phyloP scores from a whole-genome alignment of 2,797 vertebrate genomes.

The Poliocrania exsul region DNA sequence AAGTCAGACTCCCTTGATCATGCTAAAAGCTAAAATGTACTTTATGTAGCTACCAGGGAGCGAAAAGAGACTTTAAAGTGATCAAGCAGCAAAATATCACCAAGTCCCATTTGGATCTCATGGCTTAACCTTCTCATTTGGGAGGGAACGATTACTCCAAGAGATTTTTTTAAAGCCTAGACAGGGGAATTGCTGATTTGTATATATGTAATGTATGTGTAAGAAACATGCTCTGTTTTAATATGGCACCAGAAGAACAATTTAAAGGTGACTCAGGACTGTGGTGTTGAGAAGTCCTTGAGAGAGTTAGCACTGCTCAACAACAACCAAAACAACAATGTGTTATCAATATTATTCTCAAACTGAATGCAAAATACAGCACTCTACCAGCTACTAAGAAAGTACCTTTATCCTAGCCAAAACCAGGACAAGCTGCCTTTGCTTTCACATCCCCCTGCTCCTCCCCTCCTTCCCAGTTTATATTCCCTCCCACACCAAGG shows the following conservation, averaged over 20 bases:
- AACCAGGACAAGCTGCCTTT: background rate
- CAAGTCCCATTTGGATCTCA: background rate
- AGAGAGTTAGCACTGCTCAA: background rate
- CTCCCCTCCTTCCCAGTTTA: background rate
- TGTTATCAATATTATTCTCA: background rate
- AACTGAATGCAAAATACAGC: background rate
- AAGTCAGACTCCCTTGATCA: constrained; percentile 4
- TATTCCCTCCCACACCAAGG: background rate
- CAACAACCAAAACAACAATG: background rate
- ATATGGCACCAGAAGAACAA: background rate
- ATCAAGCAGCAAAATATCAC: constrained; percentile 15
- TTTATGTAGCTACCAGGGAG: background rate
- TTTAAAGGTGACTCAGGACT: background rate
- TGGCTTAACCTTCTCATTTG: background rate
- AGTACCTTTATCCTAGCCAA: background rate
- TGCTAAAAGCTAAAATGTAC: constrained; percentile 29
- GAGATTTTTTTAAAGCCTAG: background rate
- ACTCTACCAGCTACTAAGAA: background rate
- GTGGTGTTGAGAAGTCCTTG: background rate
- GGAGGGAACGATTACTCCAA: background rate
- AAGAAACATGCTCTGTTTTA: background rate
- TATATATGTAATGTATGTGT: background rate
- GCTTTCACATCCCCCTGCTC: background rate
- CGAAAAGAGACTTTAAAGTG: background rate
- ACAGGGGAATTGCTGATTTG: background rate